These are phyloP conservation scores for Cossypha caffra DNA, from an alignment of 2,797 vertebrate species.

Conservation along the genomic window DNA sequence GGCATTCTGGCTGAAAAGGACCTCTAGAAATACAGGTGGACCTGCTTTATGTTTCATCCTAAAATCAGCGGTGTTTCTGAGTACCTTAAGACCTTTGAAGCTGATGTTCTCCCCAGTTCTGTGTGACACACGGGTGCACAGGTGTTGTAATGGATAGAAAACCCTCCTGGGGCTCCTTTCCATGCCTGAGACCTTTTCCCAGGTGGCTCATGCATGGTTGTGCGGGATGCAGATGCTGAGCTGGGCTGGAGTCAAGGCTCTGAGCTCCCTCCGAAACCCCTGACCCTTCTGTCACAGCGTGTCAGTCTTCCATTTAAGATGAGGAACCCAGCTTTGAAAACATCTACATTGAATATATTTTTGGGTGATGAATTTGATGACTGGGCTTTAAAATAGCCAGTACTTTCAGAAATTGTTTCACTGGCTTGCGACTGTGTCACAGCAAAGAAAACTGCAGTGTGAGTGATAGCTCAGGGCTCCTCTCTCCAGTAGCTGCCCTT, in stretches of 20 bases:
- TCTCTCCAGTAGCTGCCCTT: background rate
- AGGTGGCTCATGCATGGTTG: accelerated
- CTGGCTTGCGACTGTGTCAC: background rate
- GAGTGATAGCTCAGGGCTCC: background rate
- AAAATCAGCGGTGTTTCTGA: background rate
- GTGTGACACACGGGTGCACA: background rate
- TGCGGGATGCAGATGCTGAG: background rate
- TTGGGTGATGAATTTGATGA: background rate
- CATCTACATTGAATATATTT: background rate
- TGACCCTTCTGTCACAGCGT: background rate
- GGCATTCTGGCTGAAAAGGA: background rate
- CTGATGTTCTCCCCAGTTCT: background rate
- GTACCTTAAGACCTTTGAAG: background rate
- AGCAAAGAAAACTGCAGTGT: background rate
- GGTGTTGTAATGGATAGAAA: background rate
- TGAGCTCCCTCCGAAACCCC: background rate
- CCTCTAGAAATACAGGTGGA: background rate
- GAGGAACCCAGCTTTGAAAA: background rate
- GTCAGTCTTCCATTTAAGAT: background rate
- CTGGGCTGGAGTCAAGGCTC: background rate
- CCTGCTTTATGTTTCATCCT: background rate
- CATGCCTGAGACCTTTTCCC: accelerated
- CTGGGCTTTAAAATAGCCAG: background rate
- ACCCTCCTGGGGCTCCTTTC: background rate
- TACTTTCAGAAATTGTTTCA: background rate